These are phyloP conservation scores for Numenius arquata DNA, from an alignment of 2,113 vertebrate genomes.

Conservation along the genomic window DNA sequence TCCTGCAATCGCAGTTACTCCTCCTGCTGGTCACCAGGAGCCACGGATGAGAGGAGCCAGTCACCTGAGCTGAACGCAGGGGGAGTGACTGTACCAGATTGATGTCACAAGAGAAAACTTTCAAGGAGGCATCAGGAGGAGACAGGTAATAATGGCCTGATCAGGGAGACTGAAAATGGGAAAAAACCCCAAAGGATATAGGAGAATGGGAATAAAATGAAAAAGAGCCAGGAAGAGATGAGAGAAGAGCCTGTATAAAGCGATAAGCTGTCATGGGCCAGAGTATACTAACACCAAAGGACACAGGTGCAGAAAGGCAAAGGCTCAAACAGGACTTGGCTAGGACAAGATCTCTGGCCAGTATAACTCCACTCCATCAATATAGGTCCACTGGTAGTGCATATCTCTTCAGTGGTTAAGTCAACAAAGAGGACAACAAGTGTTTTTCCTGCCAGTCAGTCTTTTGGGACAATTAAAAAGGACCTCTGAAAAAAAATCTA, in stretches of 20 bases:
- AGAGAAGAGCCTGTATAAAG: neutral
- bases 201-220: neutral
- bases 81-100: neutral
- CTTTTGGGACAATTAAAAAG: neutral
- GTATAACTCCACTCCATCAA: neutral
- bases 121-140: neutral
- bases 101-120: neutral
- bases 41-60: too few relatives aligned
- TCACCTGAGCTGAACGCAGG: fast-evolving
- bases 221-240: neutral
- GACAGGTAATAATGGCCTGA: neutral
- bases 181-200: neutral
- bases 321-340: neutral
- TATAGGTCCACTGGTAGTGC: neutral
- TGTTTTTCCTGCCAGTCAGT: neutral
- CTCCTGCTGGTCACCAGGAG: neutral
- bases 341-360: neutral
- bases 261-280: fast-evolving
- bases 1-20: neutral
- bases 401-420: neutral
- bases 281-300: neutral
- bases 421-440: neutral
- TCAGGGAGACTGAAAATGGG: neutral
- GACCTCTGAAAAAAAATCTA: neutral
- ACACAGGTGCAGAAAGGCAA: neutral